Evolutionary conservation across 2,888 invertebrate genomes (phyloP).

Genomic region (Drosophila kokeensis): DNA sequence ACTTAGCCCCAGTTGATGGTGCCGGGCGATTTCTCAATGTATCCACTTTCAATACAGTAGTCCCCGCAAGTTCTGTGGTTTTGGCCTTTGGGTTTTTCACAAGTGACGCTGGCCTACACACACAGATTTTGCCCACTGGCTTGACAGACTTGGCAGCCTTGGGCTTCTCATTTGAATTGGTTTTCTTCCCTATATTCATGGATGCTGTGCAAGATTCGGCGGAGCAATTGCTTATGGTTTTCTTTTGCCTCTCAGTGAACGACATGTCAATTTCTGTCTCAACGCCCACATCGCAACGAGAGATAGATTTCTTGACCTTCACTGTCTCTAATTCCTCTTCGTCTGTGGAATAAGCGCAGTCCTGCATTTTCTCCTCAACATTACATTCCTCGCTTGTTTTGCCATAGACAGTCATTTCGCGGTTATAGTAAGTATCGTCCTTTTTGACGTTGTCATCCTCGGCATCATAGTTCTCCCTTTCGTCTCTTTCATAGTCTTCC

Average conservation of each 20-base stretch:
- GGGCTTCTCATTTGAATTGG: background rate
- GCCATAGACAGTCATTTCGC: background rate
- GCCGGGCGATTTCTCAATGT: background rate
- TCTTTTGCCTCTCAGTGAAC: constrained; percentile 1
- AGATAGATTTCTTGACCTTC: background rate
- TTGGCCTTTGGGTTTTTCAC: background rate
- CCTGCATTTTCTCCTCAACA: constrained; percentile 3
- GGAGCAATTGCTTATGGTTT: background rate
- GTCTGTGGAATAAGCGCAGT: constrained; percentile 17
- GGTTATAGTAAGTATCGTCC: background rate
- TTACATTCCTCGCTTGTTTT: background rate
- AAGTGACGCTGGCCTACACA: constrained; percentile 8
- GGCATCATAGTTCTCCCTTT: background rate
- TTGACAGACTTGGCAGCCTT: background rate
- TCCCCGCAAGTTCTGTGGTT: background rate
- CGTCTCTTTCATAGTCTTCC: background rate
- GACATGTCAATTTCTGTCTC: constrained; percentile 53
- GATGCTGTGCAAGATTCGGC: background rate
- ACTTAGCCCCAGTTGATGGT: background rate
- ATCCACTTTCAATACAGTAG: background rate
- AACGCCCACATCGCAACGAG: constrained; percentile 27
- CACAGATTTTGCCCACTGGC: constrained; percentile 4
- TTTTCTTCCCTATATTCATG: background rate
- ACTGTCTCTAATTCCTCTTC: constrained; percentile 3
- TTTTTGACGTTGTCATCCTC: background rate